Conservation (phyloP, 2,888 invertebrate genomes). For the Thyatira batis region DNA sequence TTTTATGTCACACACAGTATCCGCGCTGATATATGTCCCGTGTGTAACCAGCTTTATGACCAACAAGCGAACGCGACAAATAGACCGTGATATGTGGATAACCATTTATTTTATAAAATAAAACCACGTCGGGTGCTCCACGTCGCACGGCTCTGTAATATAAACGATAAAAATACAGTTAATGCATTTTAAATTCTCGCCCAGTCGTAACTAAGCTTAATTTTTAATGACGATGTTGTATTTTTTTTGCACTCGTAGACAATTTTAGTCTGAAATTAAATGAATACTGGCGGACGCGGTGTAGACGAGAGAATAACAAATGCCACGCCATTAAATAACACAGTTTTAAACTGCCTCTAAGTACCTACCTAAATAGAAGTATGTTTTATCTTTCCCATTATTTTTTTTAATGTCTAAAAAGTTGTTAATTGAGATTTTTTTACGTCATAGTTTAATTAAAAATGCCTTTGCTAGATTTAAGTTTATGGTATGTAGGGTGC, state of each 20-base stretch:
- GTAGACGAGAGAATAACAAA: not conserved
- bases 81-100: slow-evolving; percentile 51
- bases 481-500: too few relatives aligned
- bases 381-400: too few relatives aligned
- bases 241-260: too few relatives aligned
- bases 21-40: not conserved
- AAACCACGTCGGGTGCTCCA: slow-evolving; percentile 23
- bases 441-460: too few relatives aligned
- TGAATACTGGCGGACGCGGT: not conserved
- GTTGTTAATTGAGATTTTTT: too few relatives aligned
- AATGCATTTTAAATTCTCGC: not conserved
- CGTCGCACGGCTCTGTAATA: slow-evolving; percentile 2
- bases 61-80: slow-evolving; percentile 41
- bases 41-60: slow-evolving; percentile 24
- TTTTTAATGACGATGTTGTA: not conserved
- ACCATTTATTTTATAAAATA: slow-evolving; percentile 37
- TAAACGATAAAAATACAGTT: not conserved
- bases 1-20: not conserved
- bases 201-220: not conserved
- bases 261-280: not conserved
- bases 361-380: too few relatives aligned
- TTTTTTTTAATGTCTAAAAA: too few relatives aligned
- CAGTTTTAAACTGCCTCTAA: not conserved
- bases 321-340: not conserved
- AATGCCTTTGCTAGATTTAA: too few relatives aligned